Conservation (phyloP, 2,888 invertebrate species). For the Clusia tigrina region DNA sequence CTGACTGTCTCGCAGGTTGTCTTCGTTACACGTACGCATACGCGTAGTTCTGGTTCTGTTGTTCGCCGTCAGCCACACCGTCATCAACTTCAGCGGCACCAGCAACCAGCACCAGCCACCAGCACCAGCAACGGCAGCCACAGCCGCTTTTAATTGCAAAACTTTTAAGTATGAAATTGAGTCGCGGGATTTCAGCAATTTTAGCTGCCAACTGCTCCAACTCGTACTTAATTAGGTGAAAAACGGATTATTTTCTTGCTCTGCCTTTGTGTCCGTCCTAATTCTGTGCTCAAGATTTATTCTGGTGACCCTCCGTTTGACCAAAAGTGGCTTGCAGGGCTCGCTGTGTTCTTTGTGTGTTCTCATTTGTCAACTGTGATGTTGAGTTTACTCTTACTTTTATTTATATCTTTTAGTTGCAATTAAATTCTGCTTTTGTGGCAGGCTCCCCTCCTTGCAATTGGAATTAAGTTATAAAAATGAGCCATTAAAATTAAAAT, state of each 20-base stretch:
- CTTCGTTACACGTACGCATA: background rate
- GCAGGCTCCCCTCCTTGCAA: background rate
- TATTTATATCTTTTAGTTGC: background rate
- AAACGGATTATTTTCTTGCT: slow-evolving; percentile 35
- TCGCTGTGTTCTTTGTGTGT: no score
- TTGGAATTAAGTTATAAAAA: slow-evolving; percentile 1
- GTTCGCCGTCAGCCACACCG: background rate
- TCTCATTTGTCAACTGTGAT: no score
- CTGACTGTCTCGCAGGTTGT: background rate
- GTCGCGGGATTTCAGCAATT: background rate
- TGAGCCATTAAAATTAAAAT: background rate
- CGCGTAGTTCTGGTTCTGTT: background rate
- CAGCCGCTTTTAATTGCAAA: slow-evolving; percentile 5
- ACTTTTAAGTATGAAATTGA: slow-evolving; percentile 4
- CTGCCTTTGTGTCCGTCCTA: no score
- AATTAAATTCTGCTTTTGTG: background rate
- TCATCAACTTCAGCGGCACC: slow-evolving; percentile 6
- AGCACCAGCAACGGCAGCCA: background rate
- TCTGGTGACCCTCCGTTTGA: no score
- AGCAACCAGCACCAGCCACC: no score
- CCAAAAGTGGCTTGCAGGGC: no score
- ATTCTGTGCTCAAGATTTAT: no score
- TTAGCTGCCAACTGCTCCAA: slow-evolving; percentile 15
- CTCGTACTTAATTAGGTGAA: slow-evolving; percentile 44
- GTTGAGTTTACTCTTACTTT: background rate